Conservation (phyloP, 2,797 vertebrate species). For the Nyctalus aviator region DNA sequence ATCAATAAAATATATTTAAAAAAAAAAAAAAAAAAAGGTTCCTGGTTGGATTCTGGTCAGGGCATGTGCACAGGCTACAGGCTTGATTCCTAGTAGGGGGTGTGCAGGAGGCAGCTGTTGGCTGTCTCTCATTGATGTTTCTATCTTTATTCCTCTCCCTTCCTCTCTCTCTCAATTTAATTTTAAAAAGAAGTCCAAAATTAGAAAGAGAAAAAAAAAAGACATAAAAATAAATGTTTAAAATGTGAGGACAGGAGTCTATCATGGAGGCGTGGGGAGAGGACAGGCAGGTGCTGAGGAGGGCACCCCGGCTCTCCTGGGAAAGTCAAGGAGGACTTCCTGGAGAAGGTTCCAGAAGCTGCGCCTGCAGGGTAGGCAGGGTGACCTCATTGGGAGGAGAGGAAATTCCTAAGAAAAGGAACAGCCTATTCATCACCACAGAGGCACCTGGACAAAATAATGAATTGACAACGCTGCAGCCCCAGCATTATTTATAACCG, state of each 20-base stretch:
- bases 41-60: too few species aligned
- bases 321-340: background rate
- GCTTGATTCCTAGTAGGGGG: too few species aligned
- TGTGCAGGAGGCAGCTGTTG: too few species aligned
- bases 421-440: background rate
- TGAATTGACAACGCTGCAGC: conserved; percentile 28
- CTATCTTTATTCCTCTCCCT: too few species aligned
- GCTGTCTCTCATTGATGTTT: too few species aligned
- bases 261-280: background rate
- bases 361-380: background rate
- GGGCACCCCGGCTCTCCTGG: background rate
- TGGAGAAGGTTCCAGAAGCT: background rate
- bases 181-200: too few species aligned
- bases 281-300: background rate
- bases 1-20: too few species aligned
- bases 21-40: too few species aligned
- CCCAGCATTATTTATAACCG: conserved; percentile 56
- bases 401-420: conserved; percentile 28
- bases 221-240: background rate
- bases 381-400: background rate
- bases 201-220: conserved; percentile 21
- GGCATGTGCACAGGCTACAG: too few species aligned
- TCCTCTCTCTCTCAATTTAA: too few species aligned
- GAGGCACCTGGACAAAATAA: background rate
- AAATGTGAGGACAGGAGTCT: background rate